phyloP scores from a whole-genome alignment of 2,797 vertebrate genomes.

The Pangasius djambal region DNA sequence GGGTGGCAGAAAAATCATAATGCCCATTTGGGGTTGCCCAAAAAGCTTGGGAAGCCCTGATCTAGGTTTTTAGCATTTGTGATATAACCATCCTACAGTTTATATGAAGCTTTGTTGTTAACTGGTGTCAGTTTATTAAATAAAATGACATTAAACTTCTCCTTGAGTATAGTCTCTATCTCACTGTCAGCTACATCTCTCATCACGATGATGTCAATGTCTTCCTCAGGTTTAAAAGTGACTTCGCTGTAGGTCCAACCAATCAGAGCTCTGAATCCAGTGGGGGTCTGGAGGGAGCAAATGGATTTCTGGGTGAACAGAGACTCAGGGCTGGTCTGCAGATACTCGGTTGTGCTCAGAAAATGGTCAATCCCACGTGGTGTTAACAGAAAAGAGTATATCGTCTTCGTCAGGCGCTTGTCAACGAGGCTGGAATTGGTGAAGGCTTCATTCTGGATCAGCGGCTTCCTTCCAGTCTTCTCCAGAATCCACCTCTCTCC shows the following conservation, averaged over 20 bases:
- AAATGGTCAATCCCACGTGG: conserved; percentile 76
- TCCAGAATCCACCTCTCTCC: conserved; percentile 79
- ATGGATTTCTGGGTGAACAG: conserved; percentile 84
- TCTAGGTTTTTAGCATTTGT: not conserved
- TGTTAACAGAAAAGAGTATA: conserved; percentile 79
- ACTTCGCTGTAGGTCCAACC: conserved; percentile 81
- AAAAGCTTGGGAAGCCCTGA: no score
- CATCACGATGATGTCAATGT: conserved; percentile 79
- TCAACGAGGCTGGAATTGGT: conserved; percentile 72
- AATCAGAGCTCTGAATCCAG: conserved; percentile 78
- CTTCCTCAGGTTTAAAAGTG: conserved; percentile 79
- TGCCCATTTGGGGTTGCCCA: no score
- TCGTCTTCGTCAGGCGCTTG: conserved; percentile 60
- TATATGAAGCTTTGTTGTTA: conserved; percentile 58
- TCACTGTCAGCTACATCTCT: conserved; percentile 76
- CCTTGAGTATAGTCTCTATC: conserved; percentile 76
- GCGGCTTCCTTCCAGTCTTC: conserved; percentile 77
- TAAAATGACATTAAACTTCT: conserved; percentile 77
- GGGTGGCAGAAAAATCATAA: no score
- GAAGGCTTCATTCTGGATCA: conserved; percentile 75
- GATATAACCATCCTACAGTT: conserved; percentile 40
- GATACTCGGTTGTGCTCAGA: conserved; percentile 54
- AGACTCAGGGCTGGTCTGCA: conserved; percentile 78
- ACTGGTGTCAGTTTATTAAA: conserved; percentile 73
- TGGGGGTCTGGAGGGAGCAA: conserved; percentile 79